A percentile compares a stretch with the other conserved stretches of the same genome.
Conservation (phyloP, 1,140 invertebrate genomes). For the Luehdorfia chinensis region DNA sequence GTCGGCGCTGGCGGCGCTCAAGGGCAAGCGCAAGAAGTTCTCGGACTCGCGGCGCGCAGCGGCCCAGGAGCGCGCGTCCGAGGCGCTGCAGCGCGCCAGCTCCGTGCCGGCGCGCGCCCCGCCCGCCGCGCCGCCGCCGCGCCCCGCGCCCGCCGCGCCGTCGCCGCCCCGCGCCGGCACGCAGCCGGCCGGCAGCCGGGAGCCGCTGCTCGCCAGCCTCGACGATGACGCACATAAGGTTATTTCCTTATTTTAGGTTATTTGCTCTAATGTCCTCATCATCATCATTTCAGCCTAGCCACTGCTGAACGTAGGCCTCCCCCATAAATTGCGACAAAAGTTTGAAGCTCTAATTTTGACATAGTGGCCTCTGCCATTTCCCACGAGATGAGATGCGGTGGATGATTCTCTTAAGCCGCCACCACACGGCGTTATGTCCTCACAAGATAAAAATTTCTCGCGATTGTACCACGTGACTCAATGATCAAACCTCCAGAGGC, state of each 20-base stretch:
- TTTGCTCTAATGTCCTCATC: too few species aligned
- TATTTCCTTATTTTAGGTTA: neutral
- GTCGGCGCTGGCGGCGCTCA: slow-evolving; percentile 82
- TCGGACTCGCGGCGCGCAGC: slow-evolving; percentile 84
- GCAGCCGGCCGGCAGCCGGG: slow-evolving; percentile 47
- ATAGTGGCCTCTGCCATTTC: too few species aligned
- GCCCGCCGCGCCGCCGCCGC: slow-evolving; percentile 26
- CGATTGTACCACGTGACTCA: too few species aligned
- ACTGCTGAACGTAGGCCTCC: too few species aligned
- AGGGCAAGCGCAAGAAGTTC: slow-evolving; percentile 88
- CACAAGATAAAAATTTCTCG: too few species aligned
- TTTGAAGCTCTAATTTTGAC: too few species aligned
- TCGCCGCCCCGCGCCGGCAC: slow-evolving; percentile 25
- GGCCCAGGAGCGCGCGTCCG: slow-evolving; percentile 26
- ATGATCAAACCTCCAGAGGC: too few species aligned
- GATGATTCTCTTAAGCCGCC: too few species aligned
- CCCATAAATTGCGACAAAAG: too few species aligned
- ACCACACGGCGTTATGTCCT: too few species aligned
- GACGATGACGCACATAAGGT: slow-evolving; percentile 60
- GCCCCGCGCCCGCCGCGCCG: slow-evolving; percentile 40
- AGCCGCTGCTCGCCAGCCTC: slow-evolving; percentile 60
- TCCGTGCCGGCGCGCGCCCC: slow-evolving; percentile 48
- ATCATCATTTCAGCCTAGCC: too few species aligned
- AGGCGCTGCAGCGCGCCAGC: slow-evolving; percentile 54
- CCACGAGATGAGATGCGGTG: too few species aligned